Conservation (phyloP, 2,888 invertebrate species). For the Congeria kusceri region DNA sequence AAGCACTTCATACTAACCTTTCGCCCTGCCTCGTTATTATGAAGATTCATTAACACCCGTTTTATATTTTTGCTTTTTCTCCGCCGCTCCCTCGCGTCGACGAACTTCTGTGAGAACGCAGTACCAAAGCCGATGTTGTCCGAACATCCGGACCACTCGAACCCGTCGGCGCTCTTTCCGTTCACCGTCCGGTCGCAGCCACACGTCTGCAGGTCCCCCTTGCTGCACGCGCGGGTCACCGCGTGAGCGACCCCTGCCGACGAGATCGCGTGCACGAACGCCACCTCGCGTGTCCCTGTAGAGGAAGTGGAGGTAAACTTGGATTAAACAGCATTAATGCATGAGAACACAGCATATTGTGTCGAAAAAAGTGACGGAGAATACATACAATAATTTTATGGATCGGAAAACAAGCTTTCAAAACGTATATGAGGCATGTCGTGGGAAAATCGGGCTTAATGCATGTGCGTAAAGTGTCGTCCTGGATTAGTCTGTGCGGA, state of each 20-base stretch:
- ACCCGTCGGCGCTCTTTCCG: slow-evolving; percentile 90
- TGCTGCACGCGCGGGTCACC: slow-evolving; percentile 95
- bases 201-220: slow-evolving; percentile 95
- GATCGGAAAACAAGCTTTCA: too few relatives aligned
- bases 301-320: background rate
- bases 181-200: slow-evolving; percentile 94
- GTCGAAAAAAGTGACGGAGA: too few relatives aligned
- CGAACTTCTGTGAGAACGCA: slow-evolving; percentile 94
- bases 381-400: too few relatives aligned
- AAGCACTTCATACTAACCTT: slow-evolving; percentile 89
- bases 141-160: slow-evolving; percentile 96
- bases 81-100: slow-evolving; percentile 94
- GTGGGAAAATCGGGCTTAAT: too few relatives aligned
- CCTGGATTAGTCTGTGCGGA: too few relatives aligned
- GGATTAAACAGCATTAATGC: too few relatives aligned
- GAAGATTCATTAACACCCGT: slow-evolving; percentile 96
- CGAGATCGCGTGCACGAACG: slow-evolving; percentile 97
- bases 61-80: slow-evolving; percentile 94
- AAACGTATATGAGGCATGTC: too few relatives aligned
- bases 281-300: slow-evolving; percentile 95
- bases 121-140: slow-evolving; percentile 91
- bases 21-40: slow-evolving; percentile 98
- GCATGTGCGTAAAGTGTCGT: too few relatives aligned
- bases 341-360: too few relatives aligned
- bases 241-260: slow-evolving; percentile 97